These are phyloP conservation scores for Euborellia annulipes DNA, from an alignment of 1,140 invertebrate species.

Conservation along the genomic window DNA sequence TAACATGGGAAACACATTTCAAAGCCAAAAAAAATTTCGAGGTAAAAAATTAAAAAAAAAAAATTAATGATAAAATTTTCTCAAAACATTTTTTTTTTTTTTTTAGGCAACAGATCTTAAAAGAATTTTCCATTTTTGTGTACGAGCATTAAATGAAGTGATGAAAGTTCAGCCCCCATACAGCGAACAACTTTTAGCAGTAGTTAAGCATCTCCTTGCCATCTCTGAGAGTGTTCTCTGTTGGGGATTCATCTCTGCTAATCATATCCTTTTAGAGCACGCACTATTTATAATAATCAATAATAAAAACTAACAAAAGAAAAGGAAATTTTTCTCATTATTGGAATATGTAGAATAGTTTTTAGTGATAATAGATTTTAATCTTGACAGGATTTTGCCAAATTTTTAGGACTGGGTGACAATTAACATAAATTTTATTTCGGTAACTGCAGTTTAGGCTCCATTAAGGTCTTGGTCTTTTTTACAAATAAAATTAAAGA, in stretches of 20 bases:
- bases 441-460: too few species aligned
- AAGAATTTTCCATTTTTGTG: slow-evolving; percentile 56
- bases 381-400: too few species aligned
- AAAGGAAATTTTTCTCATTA: too few species aligned
- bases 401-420: too few species aligned
- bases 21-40: slow-evolving; percentile 74
- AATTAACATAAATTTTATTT: too few species aligned
- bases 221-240: slow-evolving; percentile 56
- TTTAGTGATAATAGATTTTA: too few species aligned
- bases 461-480: too few species aligned
- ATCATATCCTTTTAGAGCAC: slow-evolving; percentile 53
- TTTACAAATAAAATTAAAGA: too few species aligned
- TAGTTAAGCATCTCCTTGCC: slow-evolving; percentile 48
- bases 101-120: slow-evolving; percentile 48
- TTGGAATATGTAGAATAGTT: too few species aligned
- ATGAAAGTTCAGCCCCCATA: slow-evolving; percentile 35
- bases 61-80: slow-evolving; percentile 6
- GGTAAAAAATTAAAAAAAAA: slow-evolving; percentile 21
- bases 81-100: slow-evolving; percentile 11
- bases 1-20: slow-evolving; percentile 75
- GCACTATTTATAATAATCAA: too few species aligned
- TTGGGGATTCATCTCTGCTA: slow-evolving; percentile 53
- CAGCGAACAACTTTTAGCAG: slow-evolving; percentile 31
- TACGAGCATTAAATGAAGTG: slow-evolving; percentile 39
- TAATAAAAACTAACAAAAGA: too few species aligned